Evolutionary conservation across 2,888 invertebrate species (phyloP).

Genomic region (Creontiades dilutus): DNA sequence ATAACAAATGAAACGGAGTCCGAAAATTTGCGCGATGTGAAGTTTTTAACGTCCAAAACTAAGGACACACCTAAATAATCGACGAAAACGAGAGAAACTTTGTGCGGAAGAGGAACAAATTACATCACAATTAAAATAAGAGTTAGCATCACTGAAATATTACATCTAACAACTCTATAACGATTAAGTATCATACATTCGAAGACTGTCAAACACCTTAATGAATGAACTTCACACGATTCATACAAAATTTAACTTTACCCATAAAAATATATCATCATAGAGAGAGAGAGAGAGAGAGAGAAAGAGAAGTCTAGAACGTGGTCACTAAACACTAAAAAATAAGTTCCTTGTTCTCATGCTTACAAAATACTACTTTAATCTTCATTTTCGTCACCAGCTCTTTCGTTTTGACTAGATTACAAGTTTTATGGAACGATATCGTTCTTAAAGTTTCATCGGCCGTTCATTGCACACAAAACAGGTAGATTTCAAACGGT

Average conservation of each 20-base stretch:
- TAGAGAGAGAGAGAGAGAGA: neutral
- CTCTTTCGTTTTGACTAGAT: conserved; percentile 42
- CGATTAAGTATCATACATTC: too few relatives aligned
- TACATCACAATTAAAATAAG: too few relatives aligned
- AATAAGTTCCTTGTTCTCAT: conserved; percentile 1
- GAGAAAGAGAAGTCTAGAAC: neutral
- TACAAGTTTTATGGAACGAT: neutral
- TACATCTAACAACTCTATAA: too few relatives aligned
- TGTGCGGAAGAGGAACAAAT: too few relatives aligned
- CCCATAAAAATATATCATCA: conserved; percentile 25
- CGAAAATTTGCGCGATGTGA: too few relatives aligned
- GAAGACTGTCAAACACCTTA: too few relatives aligned
- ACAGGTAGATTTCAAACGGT: neutral
- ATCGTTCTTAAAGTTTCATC: neutral
- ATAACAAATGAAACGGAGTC: too few relatives aligned
- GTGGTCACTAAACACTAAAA: conserved; percentile 15
- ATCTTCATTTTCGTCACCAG: conserved; percentile 14
- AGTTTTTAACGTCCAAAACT: too few relatives aligned
- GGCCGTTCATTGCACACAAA: conserved; percentile 8
- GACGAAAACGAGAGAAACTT: too few relatives aligned
- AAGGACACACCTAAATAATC: too few relatives aligned
- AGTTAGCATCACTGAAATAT: too few relatives aligned
- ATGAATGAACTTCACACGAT: too few relatives aligned
- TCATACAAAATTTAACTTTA: neutral
- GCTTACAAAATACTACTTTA: conserved; percentile 43